Base-by-base conservation (phyloP, 2,888 invertebrate genomes). In the Amphipyra berbera region DNA sequence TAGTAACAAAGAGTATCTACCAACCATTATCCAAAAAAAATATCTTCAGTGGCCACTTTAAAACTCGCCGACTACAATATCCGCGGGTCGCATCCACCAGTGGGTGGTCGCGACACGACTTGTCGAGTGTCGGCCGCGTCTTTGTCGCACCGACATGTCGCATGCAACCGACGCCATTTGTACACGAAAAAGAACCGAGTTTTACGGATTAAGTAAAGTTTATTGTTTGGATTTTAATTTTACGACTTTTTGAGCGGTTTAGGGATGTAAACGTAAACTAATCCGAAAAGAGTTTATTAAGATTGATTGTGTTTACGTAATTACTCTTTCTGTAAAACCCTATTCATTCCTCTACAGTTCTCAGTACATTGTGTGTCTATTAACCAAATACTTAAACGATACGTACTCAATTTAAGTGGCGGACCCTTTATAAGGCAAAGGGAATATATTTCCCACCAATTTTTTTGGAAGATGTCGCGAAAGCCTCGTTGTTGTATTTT, bases 61-160 rank as follows among this genome's bases (percentile, higher is more conserved):
- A 60, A 21, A 12, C n/a, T 13, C 27, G 12, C 71, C 13, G 46
- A 82, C 73, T 66, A 73, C 40, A 54, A 66, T 71, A 61, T 69
- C 71, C 72, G 74, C 70, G 75, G 69, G 76, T 63, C 61, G 57
- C 72, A 69, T 69, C 56, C 72, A 65, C 58, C 73, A 74, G 79
- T 84, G 86, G 86, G 86, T 85, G 86, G 87, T 86, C 87, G 83
- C 46, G 60, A 64, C 68, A 64, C 60, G 71, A 73, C 78, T 67
- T 75, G 78, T 76, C 76, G 79, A 75, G 75, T 77, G 76, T 73
- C 72, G 71, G 57, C 48, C 54, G 57, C 60, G 56, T 60, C 71
- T 76, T 78, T 76, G 77, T 78, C 66, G 73, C 62, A 67, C 76
- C 77, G 77, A 66, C 68, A 65, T 74, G 77, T 80, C 69, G 76